Base-by-base conservation (phyloP, 2,888 invertebrate genomes). In the Pachliopta kotzebuea region DNA sequence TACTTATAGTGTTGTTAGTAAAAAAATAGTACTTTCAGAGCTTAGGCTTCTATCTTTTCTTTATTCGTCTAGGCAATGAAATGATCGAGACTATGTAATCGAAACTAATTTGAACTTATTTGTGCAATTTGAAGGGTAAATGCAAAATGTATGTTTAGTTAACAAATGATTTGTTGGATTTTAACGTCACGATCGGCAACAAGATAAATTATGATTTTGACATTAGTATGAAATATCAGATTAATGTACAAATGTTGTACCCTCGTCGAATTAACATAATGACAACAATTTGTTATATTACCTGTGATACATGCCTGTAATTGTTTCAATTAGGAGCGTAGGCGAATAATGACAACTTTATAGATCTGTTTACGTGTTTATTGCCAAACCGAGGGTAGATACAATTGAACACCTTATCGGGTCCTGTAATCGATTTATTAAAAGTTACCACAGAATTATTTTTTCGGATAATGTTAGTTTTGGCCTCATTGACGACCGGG, bases 211-310 rank as follows among this genome's bases (percentile, higher is more conserved):
- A 49, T 37, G 31, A 53, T 49, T 65, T 53, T 57, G 65, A 65
- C 65, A 53, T 61, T 61, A 8, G 57, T 54, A 53, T 65, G 61
- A 65, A 57, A 61, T 61, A 65, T 49, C 57, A 49, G 29, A 61
- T 57, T 45, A 53, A 57, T 60, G 60, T 60, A 26, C 42, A 37
- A 42, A 42, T 20, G 23, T 45, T 8, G 21, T 37, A 23, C 37
- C 57, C 26, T 56, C 24, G 20, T 21, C 18, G n/a, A 29, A 63
- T 63, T 63, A 55, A 60, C 55, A 55, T 60, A 56, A 60, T 24
- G 55, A 17, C 31, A 21, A 60, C 42, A 42, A 52, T 52, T 52
- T 60, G 60, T 52, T 56, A 31, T 56, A 64, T 60, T 52, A 45
- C n/a, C 50, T 58, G 58, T 45, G 21, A 52, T 52, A 49, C 63